phyloP scores from a whole-genome alignment of 2,113 vertebrate genomes.

The Typhlomys cinereus region DNA sequence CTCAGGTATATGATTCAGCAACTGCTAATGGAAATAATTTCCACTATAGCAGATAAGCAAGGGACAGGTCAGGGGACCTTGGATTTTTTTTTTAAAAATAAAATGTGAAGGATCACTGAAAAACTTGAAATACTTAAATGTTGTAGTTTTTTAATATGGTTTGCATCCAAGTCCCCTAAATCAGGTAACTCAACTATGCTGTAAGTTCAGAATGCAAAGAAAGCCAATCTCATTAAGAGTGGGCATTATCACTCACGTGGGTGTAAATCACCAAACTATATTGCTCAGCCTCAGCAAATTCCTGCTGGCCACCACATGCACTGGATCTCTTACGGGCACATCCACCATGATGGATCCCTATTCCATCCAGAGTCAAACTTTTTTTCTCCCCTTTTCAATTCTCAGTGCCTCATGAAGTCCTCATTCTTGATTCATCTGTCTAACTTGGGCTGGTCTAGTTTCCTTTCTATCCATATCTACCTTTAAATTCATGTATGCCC shows the following conservation, averaged over 20 bases:
- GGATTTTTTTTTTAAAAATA: not conserved
- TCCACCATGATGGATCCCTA: not conserved
- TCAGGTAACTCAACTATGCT: not conserved
- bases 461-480: not conserved
- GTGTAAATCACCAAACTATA: not conserved
- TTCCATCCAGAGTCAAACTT: not conserved
- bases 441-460: not conserved
- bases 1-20: conserved; percentile 78
- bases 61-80: not conserved
- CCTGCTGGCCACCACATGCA: not conserved
- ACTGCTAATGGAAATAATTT: conserved; percentile 62
- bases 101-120: not conserved
- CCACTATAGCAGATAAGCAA: conserved; percentile 28
- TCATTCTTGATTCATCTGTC: conserved; percentile 23
- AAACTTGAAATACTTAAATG: not conserved
- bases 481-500: not conserved
- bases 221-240: not conserved
- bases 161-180: not conserved
- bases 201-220: not conserved
- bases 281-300: not conserved
- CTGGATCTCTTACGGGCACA: not conserved
- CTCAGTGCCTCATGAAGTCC: not conserved
- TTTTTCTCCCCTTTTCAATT: not conserved
- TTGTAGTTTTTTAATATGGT: not conserved
- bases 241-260: no score